Evolutionary conservation across 2,888 invertebrate genomes (phyloP).

Genomic region (Lepidochitona cinerea): DNA sequence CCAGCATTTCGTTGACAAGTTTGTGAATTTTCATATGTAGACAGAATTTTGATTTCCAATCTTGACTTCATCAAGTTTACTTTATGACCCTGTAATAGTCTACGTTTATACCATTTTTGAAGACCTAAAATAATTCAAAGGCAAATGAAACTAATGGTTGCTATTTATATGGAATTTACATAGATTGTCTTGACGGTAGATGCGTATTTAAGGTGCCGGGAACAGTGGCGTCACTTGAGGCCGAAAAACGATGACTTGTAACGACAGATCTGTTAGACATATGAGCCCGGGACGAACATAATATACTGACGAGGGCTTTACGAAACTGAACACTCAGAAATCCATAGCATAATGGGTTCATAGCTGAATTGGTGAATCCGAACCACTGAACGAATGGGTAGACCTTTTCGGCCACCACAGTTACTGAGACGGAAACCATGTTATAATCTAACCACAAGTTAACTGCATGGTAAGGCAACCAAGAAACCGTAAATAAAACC

Average conservation of each 20-base stretch:
- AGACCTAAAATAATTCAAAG: too few relatives aligned
- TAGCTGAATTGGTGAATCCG: conserved; percentile 15
- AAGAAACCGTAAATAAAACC: conserved; percentile 48
- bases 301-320: not conserved
- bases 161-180: too few relatives aligned
- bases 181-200: not conserved
- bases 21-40: too few relatives aligned
- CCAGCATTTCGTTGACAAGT: too few relatives aligned
- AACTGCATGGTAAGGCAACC: conserved; percentile 58
- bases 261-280: not conserved
- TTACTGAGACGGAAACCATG: conserved; percentile 16
- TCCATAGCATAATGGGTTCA: conserved; percentile 17
- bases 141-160: too few relatives aligned
- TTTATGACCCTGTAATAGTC: too few relatives aligned
- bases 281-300: not conserved
- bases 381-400: conserved; percentile 48
- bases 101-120: too few relatives aligned
- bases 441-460: conserved; percentile 59
- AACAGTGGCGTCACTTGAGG: not conserved
- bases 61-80: too few relatives aligned
- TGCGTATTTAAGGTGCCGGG: not conserved
- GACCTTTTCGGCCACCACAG: conserved; percentile 30
- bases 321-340: conserved; percentile 13
- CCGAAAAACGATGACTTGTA: not conserved
- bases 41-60: too few relatives aligned